Base-by-base conservation (phyloP, 2,113 vertebrate genomes). In the Grus americana region DNA sequence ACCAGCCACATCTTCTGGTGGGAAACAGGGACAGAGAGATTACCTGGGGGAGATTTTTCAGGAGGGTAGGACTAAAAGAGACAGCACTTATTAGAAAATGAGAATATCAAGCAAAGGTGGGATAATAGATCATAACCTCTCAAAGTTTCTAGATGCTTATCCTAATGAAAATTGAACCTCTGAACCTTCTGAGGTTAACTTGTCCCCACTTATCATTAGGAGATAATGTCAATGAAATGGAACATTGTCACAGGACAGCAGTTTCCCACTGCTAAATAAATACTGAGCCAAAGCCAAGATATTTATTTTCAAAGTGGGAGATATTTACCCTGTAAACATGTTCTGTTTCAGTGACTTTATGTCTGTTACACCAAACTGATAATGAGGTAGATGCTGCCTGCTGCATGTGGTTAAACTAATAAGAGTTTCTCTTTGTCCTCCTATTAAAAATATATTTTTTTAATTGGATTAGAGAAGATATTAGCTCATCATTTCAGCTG, bases 291-390 rank as follows among this genome's bases (percentile, higher is more conserved):
- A 91, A 91, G 93, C 94, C 96, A 96, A 97, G 91, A 86, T 94
- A 96, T 90, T 97, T 95, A 96, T 95, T 97, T 97, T 96, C 96
- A 88, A 94, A 95, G 91, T 94, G 94, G 94, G 96, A 97, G 89
- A 92, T 94, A 95, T 97, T 97, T 97, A 95, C 90, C 92, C 91
- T 90, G 93, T 90, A 96, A 97, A 97, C 93, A 97, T 29, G 93
- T 95, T 97, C 96, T 95, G 94, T 97, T 96, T 79, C 93, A 97
- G 86, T 88, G 94, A 88, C 91, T 96, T 95, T 88, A 92, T 70
- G 62, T 86, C 81, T 93, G 47, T 86, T 95, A 66, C 55, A 94
- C 78, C 71, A 94, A 87, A 95, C 86, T 86, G 42, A 32, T 95
- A 90, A 95, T 47, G 67, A 91, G 58, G 67, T 88, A 92, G 84